Evolutionary conservation across 2,888 invertebrate species (phyloP).

Genomic region (Melanotus villosus): DNA sequence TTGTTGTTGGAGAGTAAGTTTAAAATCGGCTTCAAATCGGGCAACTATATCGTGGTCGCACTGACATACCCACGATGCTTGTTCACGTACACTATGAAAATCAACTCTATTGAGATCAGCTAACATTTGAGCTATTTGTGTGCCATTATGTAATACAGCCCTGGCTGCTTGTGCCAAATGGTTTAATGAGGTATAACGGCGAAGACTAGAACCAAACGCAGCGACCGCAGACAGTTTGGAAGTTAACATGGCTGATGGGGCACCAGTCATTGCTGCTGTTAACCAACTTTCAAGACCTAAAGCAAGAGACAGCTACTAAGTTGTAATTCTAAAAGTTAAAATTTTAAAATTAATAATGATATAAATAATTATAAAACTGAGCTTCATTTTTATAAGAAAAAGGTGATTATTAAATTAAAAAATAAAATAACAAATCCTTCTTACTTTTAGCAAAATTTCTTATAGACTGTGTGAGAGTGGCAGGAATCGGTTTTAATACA

Average conservation of each 20-base stretch:
- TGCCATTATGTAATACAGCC: conserved; percentile 94
- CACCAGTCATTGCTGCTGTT: conserved; percentile 86
- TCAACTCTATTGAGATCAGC: conserved; percentile 97
- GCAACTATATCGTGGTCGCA: conserved; percentile 86
- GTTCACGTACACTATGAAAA: conserved; percentile 94
- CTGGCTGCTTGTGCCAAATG: conserved; percentile 95
- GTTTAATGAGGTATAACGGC: conserved; percentile 97
- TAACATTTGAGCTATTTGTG: conserved; percentile 97
- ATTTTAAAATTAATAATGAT: no score
- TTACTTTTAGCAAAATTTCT: conserved; percentile 90
- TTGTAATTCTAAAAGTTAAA: no score
- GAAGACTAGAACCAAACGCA: conserved; percentile 93
- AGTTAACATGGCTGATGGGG: conserved; percentile 84
- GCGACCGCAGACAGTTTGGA: conserved; percentile 90
- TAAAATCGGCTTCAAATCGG: conserved; percentile 93
- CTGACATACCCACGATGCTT: conserved; percentile 98
- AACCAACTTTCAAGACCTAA: conserved; percentile 89
- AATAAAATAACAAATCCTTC: no score
- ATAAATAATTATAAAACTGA: no score
- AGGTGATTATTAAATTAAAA: no score
- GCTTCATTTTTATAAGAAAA: no score
- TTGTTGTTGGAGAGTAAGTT: conserved; percentile 91
- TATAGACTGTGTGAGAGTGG: conserved; percentile 92
- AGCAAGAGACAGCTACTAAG: no score
- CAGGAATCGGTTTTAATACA: conserved; percentile 94